Conservation (phyloP, 2,888 invertebrate species). For the Neuroscelio doddi region DNA sequence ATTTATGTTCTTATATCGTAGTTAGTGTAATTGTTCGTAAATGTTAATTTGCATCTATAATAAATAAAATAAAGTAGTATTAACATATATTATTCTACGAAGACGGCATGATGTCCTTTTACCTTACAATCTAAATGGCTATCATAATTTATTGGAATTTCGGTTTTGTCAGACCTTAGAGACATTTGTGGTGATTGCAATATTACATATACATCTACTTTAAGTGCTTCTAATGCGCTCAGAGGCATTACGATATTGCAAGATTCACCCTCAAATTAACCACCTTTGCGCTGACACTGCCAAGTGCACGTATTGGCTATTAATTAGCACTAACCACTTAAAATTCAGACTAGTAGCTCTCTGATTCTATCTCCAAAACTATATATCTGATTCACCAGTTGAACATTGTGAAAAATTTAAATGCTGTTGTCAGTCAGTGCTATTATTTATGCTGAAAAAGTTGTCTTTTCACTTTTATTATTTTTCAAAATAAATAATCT, state of each 20-base stretch:
- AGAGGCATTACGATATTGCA: conserved; percentile 41
- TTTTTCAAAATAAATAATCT: neutral
- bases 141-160: neutral
- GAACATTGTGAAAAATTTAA: conserved; percentile 17
- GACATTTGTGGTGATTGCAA: conserved; percentile 19
- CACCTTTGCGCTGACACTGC: conserved; percentile 39
- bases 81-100: too few relatives aligned
- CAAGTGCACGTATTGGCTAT: conserved; percentile 52
- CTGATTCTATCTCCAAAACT: neutral
- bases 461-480: neutral
- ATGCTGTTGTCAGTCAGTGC: conserved; percentile 19
- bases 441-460: too few relatives aligned
- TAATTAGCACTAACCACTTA: conserved; percentile 53
- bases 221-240: conserved; percentile 25
- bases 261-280: conserved; percentile 50
- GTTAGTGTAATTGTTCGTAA: too few relatives aligned
- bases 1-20: too few relatives aligned
- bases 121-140: conserved; percentile 8
- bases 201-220: conserved; percentile 20
- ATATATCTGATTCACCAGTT: neutral
- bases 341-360: conserved; percentile 6
- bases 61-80: too few relatives aligned
- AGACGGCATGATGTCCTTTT: too few relatives aligned
- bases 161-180: neutral
- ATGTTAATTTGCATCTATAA: too few relatives aligned